phyloP scores from a whole-genome alignment of 2,113 vertebrate species.

The Narcine bancroftii region DNA sequence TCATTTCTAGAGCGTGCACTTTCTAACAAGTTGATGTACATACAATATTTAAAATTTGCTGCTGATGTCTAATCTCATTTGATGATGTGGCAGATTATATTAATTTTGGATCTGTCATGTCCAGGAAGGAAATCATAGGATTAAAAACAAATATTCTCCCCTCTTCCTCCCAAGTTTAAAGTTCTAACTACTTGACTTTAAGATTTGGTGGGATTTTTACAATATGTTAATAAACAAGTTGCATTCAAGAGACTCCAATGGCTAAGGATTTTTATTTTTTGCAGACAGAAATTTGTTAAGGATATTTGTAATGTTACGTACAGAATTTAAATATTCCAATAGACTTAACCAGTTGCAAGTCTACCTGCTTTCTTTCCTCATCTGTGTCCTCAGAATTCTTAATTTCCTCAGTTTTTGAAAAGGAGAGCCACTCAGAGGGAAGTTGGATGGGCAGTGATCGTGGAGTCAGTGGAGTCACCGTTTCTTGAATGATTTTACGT shows the following conservation, averaged over 20 bases:
- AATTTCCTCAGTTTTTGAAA: conserved; percentile 52
- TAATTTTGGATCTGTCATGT: neutral
- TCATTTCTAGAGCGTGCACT: neutral
- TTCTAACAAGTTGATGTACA: neutral
- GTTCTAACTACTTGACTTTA: neutral
- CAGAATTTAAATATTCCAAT: conserved; percentile 1
- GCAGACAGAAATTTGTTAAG: neutral
- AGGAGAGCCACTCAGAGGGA: conserved; percentile 59
- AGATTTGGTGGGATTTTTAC: neutral
- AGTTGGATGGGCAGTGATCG: conserved; percentile 58
- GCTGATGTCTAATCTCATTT: neutral
- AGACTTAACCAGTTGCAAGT: conserved; percentile 54
- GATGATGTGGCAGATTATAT: neutral
- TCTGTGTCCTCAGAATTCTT: conserved; percentile 49
- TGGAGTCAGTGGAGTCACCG: conserved; percentile 71
- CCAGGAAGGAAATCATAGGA: neutral
- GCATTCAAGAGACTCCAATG: neutral
- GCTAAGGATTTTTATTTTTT: neutral
- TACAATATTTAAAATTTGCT: neutral
- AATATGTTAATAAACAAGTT: neutral
- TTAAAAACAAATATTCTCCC: neutral
- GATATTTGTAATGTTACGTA: neutral
- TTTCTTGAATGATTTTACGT: conserved; percentile 87
- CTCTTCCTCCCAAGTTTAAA: neutral
- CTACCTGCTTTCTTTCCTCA: conserved; percentile 55